Base-by-base conservation (phyloP, 2,797 vertebrate genomes). In the Serranus cabrilla region DNA sequence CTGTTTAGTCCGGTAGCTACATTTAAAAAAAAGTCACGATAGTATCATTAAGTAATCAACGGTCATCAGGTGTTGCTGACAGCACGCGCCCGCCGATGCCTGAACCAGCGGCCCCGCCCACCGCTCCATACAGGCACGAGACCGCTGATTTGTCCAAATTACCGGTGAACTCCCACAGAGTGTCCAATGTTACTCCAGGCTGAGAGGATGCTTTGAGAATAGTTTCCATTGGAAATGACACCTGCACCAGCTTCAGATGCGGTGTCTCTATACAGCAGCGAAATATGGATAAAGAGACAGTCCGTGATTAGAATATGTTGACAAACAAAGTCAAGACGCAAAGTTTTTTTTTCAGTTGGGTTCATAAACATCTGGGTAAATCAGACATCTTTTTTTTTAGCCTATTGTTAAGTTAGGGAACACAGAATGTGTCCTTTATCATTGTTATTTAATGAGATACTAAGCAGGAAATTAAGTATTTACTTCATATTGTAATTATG, bases 61-160 rank as follows among this genome's bases (percentile, higher is more conserved):
- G 2, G 46, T 1, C 56, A 12, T 59, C 55, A 92, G 91, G 85
- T 89, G 89, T 23, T 17, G 20, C 20, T 70, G 87, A 65, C 78
- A 68, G 76, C 84, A 62, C 75, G 83, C 80, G 80, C 66, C 25
- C 16, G 7, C 18, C 1, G 3, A 56, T 21, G 77, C 69, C 57
- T n/a, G 62, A 51, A 66, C 60, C 77, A 23, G 37, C 39, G 63
- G 20, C 73, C 78, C 50, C 82, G 67, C 84, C 89, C 82, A 73
- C 78, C 62, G 23, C 64, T 1, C 43, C 12, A 7, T 0, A 0
- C 67, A 0, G 1, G 68, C 66, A 45, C 64, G 64, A 59, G 67
- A 58, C 69, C 56, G 20, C 2, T 16, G 61, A 47, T 54, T 58
- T 18, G 52, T 37, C 27, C 42, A 18, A 6, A 34, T 10, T 9